A percentile compares a stretch with the other conserved stretches of the same genome.
phyloP scores from a whole-genome alignment of 2,888 invertebrate species.

The Acanthococcus lagerstroemiae region DNA sequence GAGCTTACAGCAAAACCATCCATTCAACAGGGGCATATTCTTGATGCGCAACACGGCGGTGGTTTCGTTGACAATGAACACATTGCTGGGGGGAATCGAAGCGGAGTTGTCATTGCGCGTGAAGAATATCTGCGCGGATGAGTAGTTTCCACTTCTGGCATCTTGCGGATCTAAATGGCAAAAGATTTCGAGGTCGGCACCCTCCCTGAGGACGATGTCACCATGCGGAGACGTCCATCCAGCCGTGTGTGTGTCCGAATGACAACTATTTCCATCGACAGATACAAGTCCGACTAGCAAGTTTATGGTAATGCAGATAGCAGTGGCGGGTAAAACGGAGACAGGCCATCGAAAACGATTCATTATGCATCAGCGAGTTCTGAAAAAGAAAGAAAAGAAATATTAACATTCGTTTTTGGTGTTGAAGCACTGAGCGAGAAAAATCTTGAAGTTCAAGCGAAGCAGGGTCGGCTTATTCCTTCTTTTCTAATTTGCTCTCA shows the following conservation, averaged over 20 bases:
- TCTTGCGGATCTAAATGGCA: constrained; percentile 48
- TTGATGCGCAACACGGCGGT: constrained; percentile 51
- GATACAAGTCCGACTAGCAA: too few relatives aligned
- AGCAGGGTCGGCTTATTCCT: neutral
- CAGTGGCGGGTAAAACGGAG: too few relatives aligned
- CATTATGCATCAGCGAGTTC: neutral
- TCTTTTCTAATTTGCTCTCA: neutral
- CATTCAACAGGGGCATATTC: constrained; percentile 47
- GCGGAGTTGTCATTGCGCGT: constrained; percentile 42
- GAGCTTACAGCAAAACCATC: constrained; percentile 48
- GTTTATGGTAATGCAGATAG: too few relatives aligned
- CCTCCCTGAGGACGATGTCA: constrained; percentile 50
- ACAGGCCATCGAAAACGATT: neutral
- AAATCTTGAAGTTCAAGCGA: neutral
- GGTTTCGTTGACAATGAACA: constrained; percentile 52
- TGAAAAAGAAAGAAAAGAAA: neutral
- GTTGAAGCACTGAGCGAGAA: neutral
- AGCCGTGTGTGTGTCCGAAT: neutral
- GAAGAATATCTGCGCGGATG: constrained; percentile 47
- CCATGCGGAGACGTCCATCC: constrained; percentile 46
- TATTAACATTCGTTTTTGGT: neutral
- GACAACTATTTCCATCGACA: too few relatives aligned
- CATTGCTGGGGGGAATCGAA: constrained; percentile 43
- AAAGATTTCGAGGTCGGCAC: constrained; percentile 52
- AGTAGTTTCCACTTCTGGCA: constrained; percentile 43